Conservation (phyloP, 2,888 invertebrate species). For the Apodemia duryi region DNA sequence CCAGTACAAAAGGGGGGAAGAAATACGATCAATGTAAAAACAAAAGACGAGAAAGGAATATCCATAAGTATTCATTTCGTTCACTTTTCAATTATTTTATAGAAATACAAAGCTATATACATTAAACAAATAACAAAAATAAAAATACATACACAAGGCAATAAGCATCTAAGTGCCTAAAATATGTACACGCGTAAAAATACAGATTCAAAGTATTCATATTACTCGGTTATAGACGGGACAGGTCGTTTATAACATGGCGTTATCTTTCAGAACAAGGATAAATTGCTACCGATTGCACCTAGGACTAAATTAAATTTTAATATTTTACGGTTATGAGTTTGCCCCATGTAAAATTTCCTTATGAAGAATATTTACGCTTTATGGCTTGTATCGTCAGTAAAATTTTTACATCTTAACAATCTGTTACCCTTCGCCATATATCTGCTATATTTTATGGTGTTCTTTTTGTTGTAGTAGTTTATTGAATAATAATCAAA, state of each 20-base stretch:
- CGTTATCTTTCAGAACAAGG: neutral
- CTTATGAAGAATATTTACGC: slow-evolving; percentile 11
- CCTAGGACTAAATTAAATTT: slow-evolving; percentile 1
- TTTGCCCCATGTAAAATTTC: slow-evolving; percentile 13
- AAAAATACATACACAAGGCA: no score
- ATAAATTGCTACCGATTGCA: neutral
- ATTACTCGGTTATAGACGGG: slow-evolving; percentile 1
- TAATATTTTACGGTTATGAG: slow-evolving; percentile 12
- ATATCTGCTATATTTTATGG: slow-evolving; percentile 1
- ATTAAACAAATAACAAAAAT: neutral
- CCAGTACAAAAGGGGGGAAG: no score
- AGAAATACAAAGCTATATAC: neutral
- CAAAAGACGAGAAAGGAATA: no score
- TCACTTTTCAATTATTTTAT: no score
- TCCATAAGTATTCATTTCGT: no score
- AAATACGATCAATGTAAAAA: no score
- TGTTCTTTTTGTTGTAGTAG: neutral
- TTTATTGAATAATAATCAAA: neutral
- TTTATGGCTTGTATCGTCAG: slow-evolving; percentile 54
- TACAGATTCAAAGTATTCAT: neutral
- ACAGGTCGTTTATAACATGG: neutral
- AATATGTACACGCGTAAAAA: neutral
- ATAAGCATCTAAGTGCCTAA: no score
- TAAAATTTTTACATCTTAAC: slow-evolving; percentile 62
- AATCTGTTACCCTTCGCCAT: slow-evolving; percentile 41